These are phyloP conservation scores for Heliconius eleuchia DNA, from an alignment of 1,140 invertebrate genomes.

Conservation along the genomic window DNA sequence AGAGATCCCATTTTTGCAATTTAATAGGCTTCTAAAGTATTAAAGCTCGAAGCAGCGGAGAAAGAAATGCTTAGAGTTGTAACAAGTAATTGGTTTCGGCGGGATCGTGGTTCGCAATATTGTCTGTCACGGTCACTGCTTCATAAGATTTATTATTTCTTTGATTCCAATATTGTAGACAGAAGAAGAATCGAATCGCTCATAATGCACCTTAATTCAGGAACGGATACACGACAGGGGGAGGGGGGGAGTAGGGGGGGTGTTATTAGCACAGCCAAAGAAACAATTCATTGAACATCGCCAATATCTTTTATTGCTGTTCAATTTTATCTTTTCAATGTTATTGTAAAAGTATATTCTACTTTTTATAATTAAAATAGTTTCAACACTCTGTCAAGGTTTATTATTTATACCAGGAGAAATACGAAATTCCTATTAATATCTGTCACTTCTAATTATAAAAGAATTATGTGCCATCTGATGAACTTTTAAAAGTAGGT, in stretches of 20 bases:
- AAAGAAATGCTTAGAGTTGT: constrained; percentile 18
- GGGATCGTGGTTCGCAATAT: constrained; percentile 28
- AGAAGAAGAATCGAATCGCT: neutral
- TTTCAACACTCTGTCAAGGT: too few species aligned
- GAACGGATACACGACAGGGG: neutral
- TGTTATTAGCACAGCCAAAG: neutral
- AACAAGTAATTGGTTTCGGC: constrained; percentile 34
- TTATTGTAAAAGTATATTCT: neutral
- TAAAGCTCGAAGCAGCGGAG: neutral
- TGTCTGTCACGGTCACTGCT: constrained; percentile 27
- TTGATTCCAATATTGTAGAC: neutral
- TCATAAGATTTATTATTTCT: constrained; percentile 25
- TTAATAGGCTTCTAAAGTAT: neutral
- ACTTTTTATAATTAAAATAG: too few species aligned
- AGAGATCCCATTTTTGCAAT: neutral
- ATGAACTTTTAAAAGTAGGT: too few species aligned
- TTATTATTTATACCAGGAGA: too few species aligned
- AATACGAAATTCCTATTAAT: too few species aligned
- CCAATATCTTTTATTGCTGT: neutral
- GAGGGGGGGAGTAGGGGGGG: too few species aligned
- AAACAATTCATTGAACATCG: neutral
- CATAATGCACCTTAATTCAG: neutral
- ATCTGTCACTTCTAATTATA: too few species aligned
- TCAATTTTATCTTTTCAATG: neutral
- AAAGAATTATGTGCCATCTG: too few species aligned